Conservation (phyloP, 2,113 vertebrate species). For the Peucedramus taeniatus region DNA sequence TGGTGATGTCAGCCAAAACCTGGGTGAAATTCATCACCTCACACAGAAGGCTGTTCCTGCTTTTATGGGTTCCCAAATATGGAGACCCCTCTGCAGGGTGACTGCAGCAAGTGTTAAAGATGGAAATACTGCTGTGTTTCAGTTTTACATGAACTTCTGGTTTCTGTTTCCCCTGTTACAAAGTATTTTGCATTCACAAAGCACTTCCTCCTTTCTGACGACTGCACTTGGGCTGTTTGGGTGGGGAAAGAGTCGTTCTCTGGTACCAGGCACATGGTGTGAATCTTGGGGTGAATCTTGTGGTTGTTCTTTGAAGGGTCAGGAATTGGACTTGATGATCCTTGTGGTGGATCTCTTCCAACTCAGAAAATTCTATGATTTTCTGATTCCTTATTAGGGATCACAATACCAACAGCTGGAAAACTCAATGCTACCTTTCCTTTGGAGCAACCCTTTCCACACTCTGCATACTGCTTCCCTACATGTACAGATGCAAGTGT, state of each 20-base stretch:
- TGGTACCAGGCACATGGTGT: neutral
- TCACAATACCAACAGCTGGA: neutral
- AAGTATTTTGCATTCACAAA: neutral
- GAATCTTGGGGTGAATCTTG: neutral
- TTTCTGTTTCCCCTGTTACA: neutral
- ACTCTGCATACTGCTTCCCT: rapidly evolving
- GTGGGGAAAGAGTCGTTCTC: rapidly evolving
- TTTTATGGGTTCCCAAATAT: neutral
- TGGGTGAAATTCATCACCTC: neutral
- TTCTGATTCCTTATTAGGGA: neutral
- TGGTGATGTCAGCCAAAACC: neutral
- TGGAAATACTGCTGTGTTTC: neutral
- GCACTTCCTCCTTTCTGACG: neutral
- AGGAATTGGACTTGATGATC: neutral
- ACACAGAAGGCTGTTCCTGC: neutral
- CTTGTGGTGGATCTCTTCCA: neutral
- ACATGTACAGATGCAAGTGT: rapidly evolving
- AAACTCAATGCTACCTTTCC: neutral
- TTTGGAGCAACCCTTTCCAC: neutral
- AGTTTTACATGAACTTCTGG: neutral
- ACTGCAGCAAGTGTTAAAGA: neutral
- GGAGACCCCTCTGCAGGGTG: rapidly evolving
- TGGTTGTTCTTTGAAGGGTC: neutral
- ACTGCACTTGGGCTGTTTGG: neutral
- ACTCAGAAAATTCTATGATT: neutral